phyloP scores from a whole-genome alignment of 2,113 vertebrate genomes.

The Indri indri region DNA sequence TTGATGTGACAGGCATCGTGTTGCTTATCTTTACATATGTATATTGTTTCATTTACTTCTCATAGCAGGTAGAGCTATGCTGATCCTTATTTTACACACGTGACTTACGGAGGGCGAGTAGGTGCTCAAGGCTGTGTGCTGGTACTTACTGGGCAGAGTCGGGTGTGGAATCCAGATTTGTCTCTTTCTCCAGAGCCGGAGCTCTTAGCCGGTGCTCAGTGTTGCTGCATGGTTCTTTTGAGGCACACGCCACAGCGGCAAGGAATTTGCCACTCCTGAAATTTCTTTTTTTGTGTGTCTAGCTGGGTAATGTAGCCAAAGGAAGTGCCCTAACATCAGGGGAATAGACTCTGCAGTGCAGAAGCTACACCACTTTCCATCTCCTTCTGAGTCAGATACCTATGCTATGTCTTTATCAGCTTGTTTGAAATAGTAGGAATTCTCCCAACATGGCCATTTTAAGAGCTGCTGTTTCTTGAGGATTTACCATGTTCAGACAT shows the following conservation, averaged over 20 bases:
- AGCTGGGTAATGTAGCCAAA: neutral
- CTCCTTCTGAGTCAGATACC: neutral
- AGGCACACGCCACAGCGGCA: too few relatives aligned
- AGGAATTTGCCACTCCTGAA: neutral
- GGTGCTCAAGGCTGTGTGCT: neutral
- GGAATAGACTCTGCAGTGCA: neutral
- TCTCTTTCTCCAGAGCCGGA: neutral
- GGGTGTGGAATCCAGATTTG: neutral
- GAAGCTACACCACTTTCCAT: rapidly evolving
- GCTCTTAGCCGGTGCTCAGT: rapidly evolving
- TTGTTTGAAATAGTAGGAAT: neutral
- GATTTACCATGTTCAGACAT: rapidly evolving
- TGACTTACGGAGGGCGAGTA: neutral
- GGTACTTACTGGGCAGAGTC: neutral
- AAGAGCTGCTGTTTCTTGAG: neutral
- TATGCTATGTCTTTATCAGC: rapidly evolving
- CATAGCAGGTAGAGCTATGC: rapidly evolving
- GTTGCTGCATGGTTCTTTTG: neutral
- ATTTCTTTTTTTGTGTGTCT: neutral
- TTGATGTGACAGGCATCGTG: neutral
- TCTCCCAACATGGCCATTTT: neutral
- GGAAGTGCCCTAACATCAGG: neutral
- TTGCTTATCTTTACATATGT: neutral
- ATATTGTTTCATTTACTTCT: neutral
- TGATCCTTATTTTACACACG: neutral